Evolutionary conservation across 1,140 invertebrate genomes (phyloP), one percentile per base, ranked within the genome.

Genomic region (Subanguina moxae): DNA sequence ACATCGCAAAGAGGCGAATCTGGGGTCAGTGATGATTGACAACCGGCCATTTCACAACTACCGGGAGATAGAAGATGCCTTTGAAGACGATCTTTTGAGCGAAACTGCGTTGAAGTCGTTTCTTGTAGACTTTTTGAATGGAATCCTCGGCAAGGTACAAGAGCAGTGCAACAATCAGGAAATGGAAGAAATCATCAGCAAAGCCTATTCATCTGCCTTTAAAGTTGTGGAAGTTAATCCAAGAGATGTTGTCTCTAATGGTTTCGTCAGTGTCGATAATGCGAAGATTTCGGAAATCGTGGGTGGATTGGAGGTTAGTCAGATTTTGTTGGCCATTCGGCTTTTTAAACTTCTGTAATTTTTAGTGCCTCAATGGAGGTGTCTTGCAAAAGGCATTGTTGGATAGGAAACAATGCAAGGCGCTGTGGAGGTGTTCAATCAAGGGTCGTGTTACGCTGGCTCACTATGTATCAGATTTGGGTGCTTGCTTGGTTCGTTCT

Each of bases 381-480:
- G n/a, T n/a, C 1, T 43, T 61, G 28, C 19, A n/a, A 21, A 19
- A 43, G 13, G 28, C 11, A 13, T 32, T 32, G 9, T 13, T 17
- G 21, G 58, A 46, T 0, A 46, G 32, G 17, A 30, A 57, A 15
- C 59, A 69, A 11, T n/a, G 70, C 11, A 25, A 57, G 32, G 57
- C 82, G 17, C 45, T 81, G 28, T 79, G 74, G 62, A 45, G 80
- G 5, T 57, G 70, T 52, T 71, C 76, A 9, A 61, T 72, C 30
- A 81, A 81, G 67, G 79, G 79, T 27, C 65, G 64, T n/a, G 67
- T 81, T 25, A 75, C 78, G 43, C 65, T 82, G 11, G 80, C 74
- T 23, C 69, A 75, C 68, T 30, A 82, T 21, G 57, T 45, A 23
- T 64, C 71, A n/a, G n/a, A n/a, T n/a, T n/a, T n/a, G n/a, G n/a